A percentile compares a stretch with the other conserved stretches of the same genome.
Evolutionary conservation across 2,888 invertebrate genomes (phyloP).

Genomic region (Leptura quadrifasciata): DNA sequence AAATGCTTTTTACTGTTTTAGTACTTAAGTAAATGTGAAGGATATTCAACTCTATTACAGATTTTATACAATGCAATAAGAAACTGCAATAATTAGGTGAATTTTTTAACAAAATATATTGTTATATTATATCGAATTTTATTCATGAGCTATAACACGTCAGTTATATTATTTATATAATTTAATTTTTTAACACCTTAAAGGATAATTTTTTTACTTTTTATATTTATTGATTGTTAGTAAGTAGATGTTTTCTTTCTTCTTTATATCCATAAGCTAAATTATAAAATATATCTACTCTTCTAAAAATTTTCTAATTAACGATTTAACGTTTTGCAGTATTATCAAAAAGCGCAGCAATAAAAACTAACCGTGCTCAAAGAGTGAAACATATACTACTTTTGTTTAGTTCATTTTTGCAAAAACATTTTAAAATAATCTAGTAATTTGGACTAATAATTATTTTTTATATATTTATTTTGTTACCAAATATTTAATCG

Average conservation of each 20-base stretch:
- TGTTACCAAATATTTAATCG: constrained; percentile 70
- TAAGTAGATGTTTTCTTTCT: not conserved
- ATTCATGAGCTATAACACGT: constrained; percentile 47
- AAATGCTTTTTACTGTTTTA: constrained; percentile 55
- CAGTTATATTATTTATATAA: constrained; percentile 34
- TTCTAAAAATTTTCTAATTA: constrained; percentile 2
- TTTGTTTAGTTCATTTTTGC: constrained; percentile 12
- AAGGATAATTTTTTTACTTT: constrained; percentile 22
- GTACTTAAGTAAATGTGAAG: constrained; percentile 45
- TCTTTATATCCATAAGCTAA: constrained; percentile 8
- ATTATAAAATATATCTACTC: constrained; percentile 5
- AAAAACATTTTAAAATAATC: not conserved
- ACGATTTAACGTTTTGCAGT: constrained; percentile 14
- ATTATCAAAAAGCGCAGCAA: constrained; percentile 29
- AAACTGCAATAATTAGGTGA: constrained; percentile 38
- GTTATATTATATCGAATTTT: constrained; percentile 52
- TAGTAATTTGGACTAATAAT: constrained; percentile 55
- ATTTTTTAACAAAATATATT: constrained; percentile 41
- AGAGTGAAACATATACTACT: not conserved
- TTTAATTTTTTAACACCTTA: constrained; percentile 31
- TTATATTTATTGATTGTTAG: constrained; percentile 31
- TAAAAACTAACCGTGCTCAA: constrained; percentile 31
- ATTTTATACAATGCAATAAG: constrained; percentile 29
- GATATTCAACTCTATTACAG: constrained; percentile 23
- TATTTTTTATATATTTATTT: constrained; percentile 66